A percentile compares a stretch with the other conserved stretches of the same genome.
These are phyloP conservation scores for Lerista edwardsae DNA, from an alignment of 2,797 vertebrate genomes.

Conservation along the genomic window DNA sequence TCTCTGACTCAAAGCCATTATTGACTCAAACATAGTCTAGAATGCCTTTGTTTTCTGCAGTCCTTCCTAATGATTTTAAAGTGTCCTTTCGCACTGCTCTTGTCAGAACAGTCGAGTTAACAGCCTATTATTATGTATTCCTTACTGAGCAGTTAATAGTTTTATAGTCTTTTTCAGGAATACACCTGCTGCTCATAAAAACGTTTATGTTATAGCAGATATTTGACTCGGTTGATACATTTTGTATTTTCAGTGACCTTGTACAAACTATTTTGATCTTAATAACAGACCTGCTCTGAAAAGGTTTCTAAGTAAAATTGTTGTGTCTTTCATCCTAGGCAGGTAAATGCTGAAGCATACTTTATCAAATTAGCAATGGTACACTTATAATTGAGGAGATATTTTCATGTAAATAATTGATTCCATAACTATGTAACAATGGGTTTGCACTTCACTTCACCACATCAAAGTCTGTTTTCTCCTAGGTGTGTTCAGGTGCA, in stretches of 20 bases:
- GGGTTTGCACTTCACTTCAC: neutral
- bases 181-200: slow-evolving; percentile 80
- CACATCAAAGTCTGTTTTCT: neutral
- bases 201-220: slow-evolving; percentile 72
- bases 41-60: slow-evolving; percentile 14
- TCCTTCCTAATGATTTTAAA: slow-evolving; percentile 61
- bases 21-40: slow-evolving; percentile 55
- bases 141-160: slow-evolving; percentile 77
- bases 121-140: slow-evolving; percentile 75
- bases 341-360: neutral
- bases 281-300: slow-evolving; percentile 39
- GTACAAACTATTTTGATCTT: slow-evolving; percentile 52
- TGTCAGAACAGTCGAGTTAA: slow-evolving; percentile 73
- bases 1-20: slow-evolving; percentile 14
- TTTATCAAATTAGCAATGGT: neutral
- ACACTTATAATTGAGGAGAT: neutral
- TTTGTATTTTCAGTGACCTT: slow-evolving; percentile 74
- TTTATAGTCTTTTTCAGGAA: slow-evolving; percentile 73
- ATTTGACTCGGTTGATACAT: slow-evolving; percentile 68
- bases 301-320: slow-evolving; percentile 27
- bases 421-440: neutral
- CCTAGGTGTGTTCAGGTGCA: neutral
- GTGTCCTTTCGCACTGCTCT: slow-evolving; percentile 73
- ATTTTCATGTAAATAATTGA: neutral
- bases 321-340: neutral